Evolutionary conservation across 2,888 invertebrate genomes (phyloP).

Genomic region (Mesorhabditis sp.): DNA sequence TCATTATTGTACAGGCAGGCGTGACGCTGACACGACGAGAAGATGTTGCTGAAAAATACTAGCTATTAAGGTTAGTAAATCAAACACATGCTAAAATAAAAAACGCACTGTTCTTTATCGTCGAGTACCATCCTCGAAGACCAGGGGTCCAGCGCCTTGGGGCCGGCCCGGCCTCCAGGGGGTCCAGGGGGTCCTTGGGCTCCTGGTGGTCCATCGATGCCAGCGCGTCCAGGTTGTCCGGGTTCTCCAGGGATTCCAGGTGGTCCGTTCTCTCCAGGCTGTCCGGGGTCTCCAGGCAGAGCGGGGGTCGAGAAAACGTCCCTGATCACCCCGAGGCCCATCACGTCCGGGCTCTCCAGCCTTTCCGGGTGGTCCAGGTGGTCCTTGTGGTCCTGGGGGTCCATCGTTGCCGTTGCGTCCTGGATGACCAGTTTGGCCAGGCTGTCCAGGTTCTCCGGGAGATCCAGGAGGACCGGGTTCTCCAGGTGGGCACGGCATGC

Average conservation of each 20-base stretch:
- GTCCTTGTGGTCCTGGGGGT: slow-evolving; percentile 50
- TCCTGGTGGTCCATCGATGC: slow-evolving; percentile 44
- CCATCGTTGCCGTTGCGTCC: slow-evolving; percentile 56
- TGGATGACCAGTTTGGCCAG: slow-evolving; percentile 45
- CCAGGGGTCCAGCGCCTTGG: slow-evolving; percentile 42
- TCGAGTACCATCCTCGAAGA: slow-evolving; percentile 5
- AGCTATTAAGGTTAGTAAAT: no score
- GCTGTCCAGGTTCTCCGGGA: slow-evolving; percentile 33
- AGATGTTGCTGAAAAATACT: no score
- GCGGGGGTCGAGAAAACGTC: slow-evolving; percentile 55
- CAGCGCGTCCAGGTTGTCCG: slow-evolving; percentile 43
- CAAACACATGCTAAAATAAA: no score
- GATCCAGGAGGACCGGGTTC: slow-evolving; percentile 54
- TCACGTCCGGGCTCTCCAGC: slow-evolving; percentile 51
- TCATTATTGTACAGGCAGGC: not conserved
- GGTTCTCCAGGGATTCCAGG: slow-evolving; percentile 52
- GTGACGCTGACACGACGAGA: no score
- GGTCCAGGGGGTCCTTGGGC: slow-evolving; percentile 45
- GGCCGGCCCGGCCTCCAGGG: no score
- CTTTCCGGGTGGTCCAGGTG: slow-evolving; percentile 52
- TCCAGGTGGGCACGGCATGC: slow-evolving; percentile 56
- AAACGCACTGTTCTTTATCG: not conserved
- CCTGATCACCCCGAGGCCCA: slow-evolving; percentile 55
- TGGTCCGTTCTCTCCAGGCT: slow-evolving; percentile 53
- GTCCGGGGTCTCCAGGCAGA: slow-evolving; percentile 57